phyloP scores from a whole-genome alignment of 2,113 vertebrate genomes.

The Turdus rufiventris region DNA sequence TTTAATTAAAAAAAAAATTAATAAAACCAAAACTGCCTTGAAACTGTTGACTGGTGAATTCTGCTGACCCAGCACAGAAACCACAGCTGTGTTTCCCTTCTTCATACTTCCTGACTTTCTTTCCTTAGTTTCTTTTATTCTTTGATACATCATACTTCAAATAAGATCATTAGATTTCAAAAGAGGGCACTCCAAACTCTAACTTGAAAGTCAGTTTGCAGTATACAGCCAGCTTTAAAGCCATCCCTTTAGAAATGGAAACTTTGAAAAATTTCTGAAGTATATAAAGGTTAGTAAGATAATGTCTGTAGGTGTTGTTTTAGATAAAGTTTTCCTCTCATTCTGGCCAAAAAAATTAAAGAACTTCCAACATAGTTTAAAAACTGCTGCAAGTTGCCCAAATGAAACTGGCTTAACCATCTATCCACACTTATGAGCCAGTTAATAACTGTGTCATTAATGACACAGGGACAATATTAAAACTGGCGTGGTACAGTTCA shows the following conservation, averaged over 20 bases:
- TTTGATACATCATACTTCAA: not conserved
- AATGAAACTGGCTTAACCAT: not conserved
- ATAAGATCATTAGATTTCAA: not conserved
- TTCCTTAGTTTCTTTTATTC: not conserved
- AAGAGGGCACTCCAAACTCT: not conserved
- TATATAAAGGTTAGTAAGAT: not conserved
- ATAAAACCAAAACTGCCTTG: not conserved
- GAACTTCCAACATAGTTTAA: not conserved
- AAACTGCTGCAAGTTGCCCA: not conserved
- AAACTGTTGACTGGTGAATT: not conserved
- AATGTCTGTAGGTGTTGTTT: not conserved
- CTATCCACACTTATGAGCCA: not conserved
- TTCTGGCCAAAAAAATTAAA: not conserved
- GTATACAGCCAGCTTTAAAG: not conserved
- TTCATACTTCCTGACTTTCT: not conserved
- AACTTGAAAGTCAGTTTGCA: not conserved
- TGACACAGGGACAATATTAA: not conserved
- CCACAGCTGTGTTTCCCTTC: not conserved
- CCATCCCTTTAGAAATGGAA: not conserved
- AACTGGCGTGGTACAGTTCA: not conserved
- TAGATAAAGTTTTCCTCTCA: not conserved
- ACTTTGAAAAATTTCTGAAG: not conserved
- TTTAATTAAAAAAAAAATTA: not conserved
- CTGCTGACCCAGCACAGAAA: not conserved
- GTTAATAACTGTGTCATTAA: not conserved